Conservation (phyloP, 2,113 vertebrate genomes). For the Rattus rattus region DNA sequence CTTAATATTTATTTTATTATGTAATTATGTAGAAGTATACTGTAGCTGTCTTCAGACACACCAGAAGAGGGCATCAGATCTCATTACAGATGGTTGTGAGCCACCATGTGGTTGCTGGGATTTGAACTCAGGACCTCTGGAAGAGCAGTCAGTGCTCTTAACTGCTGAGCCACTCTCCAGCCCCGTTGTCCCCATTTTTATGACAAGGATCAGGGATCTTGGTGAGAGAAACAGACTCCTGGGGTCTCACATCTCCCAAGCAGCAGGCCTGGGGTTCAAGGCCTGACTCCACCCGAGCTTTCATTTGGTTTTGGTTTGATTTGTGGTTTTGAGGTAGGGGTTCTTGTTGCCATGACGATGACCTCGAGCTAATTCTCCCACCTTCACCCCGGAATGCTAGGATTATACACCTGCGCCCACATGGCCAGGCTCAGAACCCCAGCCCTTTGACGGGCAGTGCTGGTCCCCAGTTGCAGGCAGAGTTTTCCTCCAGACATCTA, state of each 20-base stretch:
- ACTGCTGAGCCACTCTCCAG: too few species aligned
- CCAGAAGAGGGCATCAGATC: too few species aligned
- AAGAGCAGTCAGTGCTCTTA: too few species aligned
- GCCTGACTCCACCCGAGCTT: not conserved
- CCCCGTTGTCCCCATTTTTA: not conserved
- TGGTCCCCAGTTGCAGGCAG: not conserved
- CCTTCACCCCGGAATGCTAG: not conserved
- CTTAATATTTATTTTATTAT: too few species aligned
- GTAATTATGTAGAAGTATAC: too few species aligned
- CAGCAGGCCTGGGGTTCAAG: not conserved
- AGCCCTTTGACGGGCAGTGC: not conserved
- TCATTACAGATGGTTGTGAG: too few species aligned
- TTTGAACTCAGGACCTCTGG: too few species aligned
- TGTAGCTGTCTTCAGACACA: too few species aligned
- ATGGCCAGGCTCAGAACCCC: not conserved
- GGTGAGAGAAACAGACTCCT: not conserved
- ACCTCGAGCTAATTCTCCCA: not conserved
- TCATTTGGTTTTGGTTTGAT: not conserved
- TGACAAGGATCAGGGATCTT: not conserved
- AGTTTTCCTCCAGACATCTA: not conserved
- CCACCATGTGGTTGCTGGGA: too few species aligned
- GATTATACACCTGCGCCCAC: fast-evolving
- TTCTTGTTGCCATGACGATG: not conserved
- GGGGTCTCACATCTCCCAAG: not conserved
- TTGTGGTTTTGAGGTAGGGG: not conserved